phyloP scores from a whole-genome alignment of 2,113 vertebrate genomes.

The Centrocercus urophasianus region DNA sequence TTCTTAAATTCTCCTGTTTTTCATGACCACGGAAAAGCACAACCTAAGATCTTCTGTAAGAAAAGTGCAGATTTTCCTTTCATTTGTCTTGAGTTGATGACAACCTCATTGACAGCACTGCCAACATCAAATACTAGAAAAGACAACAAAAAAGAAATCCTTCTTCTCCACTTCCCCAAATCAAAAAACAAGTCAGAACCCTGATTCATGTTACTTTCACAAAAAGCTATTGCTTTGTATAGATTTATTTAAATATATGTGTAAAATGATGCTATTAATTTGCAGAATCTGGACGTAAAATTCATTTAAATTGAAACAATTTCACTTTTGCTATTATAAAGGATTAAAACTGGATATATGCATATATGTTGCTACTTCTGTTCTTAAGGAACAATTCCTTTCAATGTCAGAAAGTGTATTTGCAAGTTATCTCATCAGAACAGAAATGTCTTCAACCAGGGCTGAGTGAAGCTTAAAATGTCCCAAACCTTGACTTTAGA shows the following conservation, averaged over 20 bases:
- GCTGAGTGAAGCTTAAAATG: background rate
- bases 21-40: background rate
- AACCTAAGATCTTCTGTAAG: background rate
- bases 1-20: background rate
- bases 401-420: background rate
- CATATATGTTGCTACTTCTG: background rate
- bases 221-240: background rate
- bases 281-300: background rate
- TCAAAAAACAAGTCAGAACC: background rate
- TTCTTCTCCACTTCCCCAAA: background rate
- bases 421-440: background rate
- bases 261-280: background rate
- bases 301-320: background rate
- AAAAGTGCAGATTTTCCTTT: background rate
- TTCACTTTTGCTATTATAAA: background rate
- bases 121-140: background rate
- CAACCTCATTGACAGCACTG: background rate
- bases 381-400: background rate
- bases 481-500: background rate
- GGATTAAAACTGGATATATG: background rate
- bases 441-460: background rate
- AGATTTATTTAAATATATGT: background rate
- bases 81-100: background rate
- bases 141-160: rapidly evolving
- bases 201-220: background rate